Evolutionary conservation across 2,797 vertebrate genomes (phyloP).

Genomic region (Anguilla megastoma): DNA sequence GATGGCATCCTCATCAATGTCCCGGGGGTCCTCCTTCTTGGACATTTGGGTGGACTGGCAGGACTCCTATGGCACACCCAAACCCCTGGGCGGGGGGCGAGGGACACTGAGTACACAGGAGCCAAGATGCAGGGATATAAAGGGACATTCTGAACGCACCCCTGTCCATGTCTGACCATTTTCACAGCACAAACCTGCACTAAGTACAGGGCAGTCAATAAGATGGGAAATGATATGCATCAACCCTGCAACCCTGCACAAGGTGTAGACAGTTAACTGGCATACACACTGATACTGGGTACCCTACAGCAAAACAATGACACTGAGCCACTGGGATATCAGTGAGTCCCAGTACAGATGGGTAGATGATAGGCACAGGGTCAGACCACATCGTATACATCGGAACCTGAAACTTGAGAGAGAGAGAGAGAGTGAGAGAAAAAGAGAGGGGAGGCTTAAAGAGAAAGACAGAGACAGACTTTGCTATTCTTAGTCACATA

Average conservation of each 20-base stretch:
- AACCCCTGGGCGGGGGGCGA: conserved; percentile 24
- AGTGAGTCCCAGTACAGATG: neutral
- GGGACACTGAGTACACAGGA: neutral
- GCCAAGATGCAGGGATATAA: neutral
- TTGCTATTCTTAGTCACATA: conserved; percentile 12
- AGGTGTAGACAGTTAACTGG: conserved; percentile 22
- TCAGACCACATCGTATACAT: neutral
- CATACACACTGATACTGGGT: neutral
- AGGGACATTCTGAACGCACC: neutral
- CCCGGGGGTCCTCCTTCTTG: conserved; percentile 51
- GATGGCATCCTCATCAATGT: conserved; percentile 95
- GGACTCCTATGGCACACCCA: neutral
- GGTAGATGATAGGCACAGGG: neutral
- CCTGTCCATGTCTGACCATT: too few species aligned
- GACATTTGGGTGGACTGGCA: neutral
- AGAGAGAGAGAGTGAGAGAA: neutral
- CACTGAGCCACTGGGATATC: neutral
- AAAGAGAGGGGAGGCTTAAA: neutral
- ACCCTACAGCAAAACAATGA: neutral
- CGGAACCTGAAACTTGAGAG: neutral
- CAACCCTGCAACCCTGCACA: neutral
- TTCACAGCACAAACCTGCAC: neutral
- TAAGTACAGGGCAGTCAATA: neutral
- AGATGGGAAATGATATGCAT: neutral
- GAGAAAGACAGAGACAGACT: neutral